These are phyloP conservation scores for Ibidorhyncha struthersii DNA, from an alignment of 2,113 vertebrate genomes.

Conservation along the genomic window DNA sequence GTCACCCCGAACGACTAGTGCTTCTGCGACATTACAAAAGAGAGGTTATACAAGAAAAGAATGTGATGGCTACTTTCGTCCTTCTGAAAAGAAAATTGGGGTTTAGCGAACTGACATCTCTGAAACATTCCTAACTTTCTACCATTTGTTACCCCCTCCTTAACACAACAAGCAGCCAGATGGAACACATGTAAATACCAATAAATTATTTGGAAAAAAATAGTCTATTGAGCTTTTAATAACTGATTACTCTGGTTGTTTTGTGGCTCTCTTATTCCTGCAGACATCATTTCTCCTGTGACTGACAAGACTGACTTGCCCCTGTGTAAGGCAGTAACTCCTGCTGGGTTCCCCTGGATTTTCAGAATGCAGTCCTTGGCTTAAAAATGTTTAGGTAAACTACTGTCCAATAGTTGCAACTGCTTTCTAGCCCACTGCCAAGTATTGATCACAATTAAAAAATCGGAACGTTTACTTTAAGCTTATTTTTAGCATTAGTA, in stretches of 20 bases:
- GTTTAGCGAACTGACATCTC: not conserved
- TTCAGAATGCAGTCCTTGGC: not conserved
- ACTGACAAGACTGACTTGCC: not conserved
- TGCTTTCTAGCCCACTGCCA: not conserved
- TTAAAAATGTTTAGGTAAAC: not conserved
- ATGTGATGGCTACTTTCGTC: not conserved
- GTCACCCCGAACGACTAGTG: not conserved
- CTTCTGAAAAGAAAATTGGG: not conserved
- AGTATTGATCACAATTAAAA: not conserved
- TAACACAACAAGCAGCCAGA: not conserved
- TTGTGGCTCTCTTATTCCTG: not conserved
- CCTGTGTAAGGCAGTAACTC: not conserved
- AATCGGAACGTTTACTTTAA: not conserved
- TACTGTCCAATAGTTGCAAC: not conserved
- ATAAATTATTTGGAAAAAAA: not conserved
- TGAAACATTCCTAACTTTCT: not conserved
- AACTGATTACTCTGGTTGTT: not conserved
- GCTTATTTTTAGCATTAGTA: not conserved
- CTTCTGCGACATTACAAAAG: not conserved
- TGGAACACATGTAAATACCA: not conserved
- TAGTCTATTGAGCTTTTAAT: not conserved
- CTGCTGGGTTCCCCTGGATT: not conserved
- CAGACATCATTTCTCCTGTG: not conserved
- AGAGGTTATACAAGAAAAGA: not conserved
- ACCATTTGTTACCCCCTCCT: not conserved